These are phyloP conservation scores for Drosophila pruinosa DNA, from an alignment of 1,140 invertebrate species.

Conservation along the genomic window DNA sequence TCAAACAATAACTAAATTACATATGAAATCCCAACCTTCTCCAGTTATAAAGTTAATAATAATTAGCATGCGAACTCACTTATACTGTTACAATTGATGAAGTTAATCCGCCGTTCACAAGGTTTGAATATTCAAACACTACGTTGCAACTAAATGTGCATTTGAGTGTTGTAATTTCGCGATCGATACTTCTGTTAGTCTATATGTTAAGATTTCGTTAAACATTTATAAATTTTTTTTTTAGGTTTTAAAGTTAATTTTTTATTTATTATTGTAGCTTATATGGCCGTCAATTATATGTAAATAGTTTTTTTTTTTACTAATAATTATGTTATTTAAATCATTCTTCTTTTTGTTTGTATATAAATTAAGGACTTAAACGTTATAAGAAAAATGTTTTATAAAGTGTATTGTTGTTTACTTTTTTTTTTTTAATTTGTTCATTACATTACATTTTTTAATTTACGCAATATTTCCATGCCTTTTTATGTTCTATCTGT, in stretches of 20 bases:
- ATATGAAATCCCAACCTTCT: constrained; percentile 19
- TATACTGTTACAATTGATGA: constrained; percentile 44
- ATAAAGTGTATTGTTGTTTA: constrained; percentile 66
- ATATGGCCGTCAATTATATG: constrained; percentile 77
- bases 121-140: constrained; percentile 29
- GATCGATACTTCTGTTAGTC: constrained; percentile 66
- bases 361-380: constrained; percentile 79
- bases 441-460: constrained; percentile 54
- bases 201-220: constrained; percentile 77
- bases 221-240: constrained; percentile 75
- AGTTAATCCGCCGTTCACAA: constrained; percentile 17
- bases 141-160: constrained; percentile 37
- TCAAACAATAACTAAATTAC: constrained; percentile 26
- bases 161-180: constrained; percentile 55
- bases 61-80: constrained; percentile 14
- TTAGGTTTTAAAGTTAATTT: constrained; percentile 69
- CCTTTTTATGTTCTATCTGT: constrained; percentile 37
- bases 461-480: constrained; percentile 33
- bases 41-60: constrained; percentile 5
- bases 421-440: constrained; percentile 55
- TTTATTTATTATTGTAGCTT: constrained; percentile 77
- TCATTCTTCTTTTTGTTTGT: constrained; percentile 76
- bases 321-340: constrained; percentile 79
- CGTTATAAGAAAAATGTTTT: constrained; percentile 77
- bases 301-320: constrained; percentile 71